Evolutionary conservation across 2,113 vertebrate species (phyloP).

Genomic region (Uria lomvia): DNA sequence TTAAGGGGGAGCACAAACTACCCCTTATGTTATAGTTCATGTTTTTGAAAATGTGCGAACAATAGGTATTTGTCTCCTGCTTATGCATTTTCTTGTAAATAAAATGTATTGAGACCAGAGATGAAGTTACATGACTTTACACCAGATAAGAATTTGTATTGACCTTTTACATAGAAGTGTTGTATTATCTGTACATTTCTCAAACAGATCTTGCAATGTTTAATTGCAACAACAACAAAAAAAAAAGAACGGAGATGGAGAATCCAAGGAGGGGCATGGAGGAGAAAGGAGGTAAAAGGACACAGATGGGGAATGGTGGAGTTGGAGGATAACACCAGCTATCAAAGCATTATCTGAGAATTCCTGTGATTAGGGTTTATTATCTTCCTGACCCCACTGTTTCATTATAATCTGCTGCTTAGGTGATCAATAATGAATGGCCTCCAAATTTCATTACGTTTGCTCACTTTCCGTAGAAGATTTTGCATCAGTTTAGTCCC

Average conservation of each 20-base stretch:
- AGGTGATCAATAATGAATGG: not conserved
- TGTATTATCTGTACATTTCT: not conserved
- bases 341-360: not conserved
- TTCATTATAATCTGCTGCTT: not conserved
- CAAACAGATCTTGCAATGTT: not conserved
- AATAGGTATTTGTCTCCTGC: not conserved
- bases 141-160: not conserved
- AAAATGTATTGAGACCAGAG: constrained; percentile 14
- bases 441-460: constrained; percentile 3
- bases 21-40: not conserved
- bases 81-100: constrained; percentile 41
- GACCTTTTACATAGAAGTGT: not conserved
- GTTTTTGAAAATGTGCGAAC: not conserved
- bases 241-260: not conserved
- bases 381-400: not conserved
- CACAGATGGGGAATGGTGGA: not conserved
- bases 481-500: not conserved
- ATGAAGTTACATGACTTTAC: not conserved
- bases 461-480: not conserved
- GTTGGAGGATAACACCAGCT: not conserved
- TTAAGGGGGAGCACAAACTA: not conserved
- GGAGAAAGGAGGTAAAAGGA: not conserved
- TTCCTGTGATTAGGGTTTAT: not conserved
- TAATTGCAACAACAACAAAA: not conserved
- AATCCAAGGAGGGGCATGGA: not conserved